Percentiles rank a stretch among this genome's conserved stretches.
phyloP scores from a whole-genome alignment of 2,888 invertebrate genomes.

The Melinopterus prodromus region DNA sequence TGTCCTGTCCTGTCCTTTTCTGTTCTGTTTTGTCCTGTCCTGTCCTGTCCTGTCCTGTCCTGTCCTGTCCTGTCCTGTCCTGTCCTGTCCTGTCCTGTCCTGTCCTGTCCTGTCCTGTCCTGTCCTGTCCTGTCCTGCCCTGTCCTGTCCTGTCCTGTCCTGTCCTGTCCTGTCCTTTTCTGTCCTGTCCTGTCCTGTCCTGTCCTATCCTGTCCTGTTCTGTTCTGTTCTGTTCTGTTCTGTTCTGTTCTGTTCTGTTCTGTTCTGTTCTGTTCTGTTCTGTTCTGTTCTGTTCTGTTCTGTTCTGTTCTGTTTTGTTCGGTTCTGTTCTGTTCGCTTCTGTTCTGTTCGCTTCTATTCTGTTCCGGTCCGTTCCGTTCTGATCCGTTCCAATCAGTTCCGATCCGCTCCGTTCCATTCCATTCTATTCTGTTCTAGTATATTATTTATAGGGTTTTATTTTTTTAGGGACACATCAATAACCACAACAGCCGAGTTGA shows the following conservation, averaged over 20 bases:
- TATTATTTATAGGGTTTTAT: conserved; percentile 16
- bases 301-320: background rate
- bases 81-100: conserved; percentile 34
- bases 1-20: conserved; percentile 15
- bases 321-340: conserved; percentile 19
- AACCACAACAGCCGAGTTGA: conserved; percentile 69
- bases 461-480: conserved; percentile 69
- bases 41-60: conserved; percentile 23
- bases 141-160: conserved; percentile 33
- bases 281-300: background rate
- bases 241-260: conserved; percentile 34
- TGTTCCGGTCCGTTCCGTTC: conserved; percentile 31
- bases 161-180: too few relatives aligned
- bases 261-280: conserved; percentile 24
- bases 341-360: background rate
- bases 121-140: conserved; percentile 32
- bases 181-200: conserved; percentile 28
- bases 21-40: conserved; percentile 22
- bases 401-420: background rate
- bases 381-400: conserved; percentile 10
- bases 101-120: conserved; percentile 34
- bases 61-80: conserved; percentile 24
- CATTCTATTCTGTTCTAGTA: conserved; percentile 9
- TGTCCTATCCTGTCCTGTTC: conserved; percentile 25
- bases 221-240: background rate